Conservation (phyloP, 1,140 invertebrate genomes). For the Wasmannia auropunctata region DNA sequence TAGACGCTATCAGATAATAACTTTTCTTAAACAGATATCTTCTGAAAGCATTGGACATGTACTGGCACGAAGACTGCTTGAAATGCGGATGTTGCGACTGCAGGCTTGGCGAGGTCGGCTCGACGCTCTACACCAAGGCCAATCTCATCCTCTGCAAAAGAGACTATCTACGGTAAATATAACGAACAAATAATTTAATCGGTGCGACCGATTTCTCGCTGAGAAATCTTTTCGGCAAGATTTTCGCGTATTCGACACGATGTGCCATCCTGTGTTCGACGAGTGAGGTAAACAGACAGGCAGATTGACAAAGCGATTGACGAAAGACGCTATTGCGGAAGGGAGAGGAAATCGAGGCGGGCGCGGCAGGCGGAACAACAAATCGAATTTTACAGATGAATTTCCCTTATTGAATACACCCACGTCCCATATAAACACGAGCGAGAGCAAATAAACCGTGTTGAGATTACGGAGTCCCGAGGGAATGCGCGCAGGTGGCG, state of each 20-base stretch:
- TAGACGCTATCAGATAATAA: not conserved
- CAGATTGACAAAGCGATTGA: conserved; percentile 26
- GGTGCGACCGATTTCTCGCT: not conserved
- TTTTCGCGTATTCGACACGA: not conserved
- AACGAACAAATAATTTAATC: conserved; percentile 57
- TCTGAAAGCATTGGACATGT: conserved; percentile 93
- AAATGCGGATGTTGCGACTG: conserved; percentile 98
- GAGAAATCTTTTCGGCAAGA: not conserved
- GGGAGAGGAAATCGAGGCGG: conserved; percentile 22
- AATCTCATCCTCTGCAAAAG: conserved; percentile 96
- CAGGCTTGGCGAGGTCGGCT: conserved; percentile 95
- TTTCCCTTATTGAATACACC: conserved; percentile 82
- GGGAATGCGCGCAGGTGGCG: conserved; percentile 81
- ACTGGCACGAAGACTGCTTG: conserved; percentile 97
- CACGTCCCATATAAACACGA: conserved; percentile 77
- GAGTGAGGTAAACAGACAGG: conserved; percentile 53
- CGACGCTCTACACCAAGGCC: conserved; percentile 95
- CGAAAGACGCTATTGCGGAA: not conserved
- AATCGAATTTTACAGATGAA: conserved; percentile 82
- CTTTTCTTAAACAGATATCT: conserved; percentile 86
- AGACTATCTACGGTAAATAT: conserved; percentile 94
- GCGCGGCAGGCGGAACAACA: conserved; percentile 68
- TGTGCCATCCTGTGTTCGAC: not conserved
- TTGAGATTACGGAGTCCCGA: conserved; percentile 81
- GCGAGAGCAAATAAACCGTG: conserved; percentile 81